Evolutionary conservation across 2,113 vertebrate genomes (phyloP).

Genomic region (Sclerurus mexicanus): DNA sequence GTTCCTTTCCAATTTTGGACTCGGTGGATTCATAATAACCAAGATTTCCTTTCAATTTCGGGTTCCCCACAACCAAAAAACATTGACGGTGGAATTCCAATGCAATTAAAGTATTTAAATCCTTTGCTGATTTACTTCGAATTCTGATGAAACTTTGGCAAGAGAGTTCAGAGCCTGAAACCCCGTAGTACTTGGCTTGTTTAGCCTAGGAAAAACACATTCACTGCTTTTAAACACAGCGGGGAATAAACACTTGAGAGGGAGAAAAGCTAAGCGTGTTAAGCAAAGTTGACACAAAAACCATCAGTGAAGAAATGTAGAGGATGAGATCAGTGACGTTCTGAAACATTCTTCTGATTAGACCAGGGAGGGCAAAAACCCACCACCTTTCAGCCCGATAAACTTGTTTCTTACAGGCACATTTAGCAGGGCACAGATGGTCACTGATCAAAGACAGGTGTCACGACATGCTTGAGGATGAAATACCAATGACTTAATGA

Average conservation of each 20-base stretch:
- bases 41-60: not conserved
- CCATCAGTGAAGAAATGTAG: not conserved
- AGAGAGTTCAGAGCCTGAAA: not conserved
- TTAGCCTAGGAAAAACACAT: not conserved
- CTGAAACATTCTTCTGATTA: not conserved
- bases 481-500: not conserved
- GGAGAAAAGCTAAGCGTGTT: not conserved
- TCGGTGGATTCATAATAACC: not conserved
- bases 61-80: not conserved
- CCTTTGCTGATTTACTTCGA: not conserved
- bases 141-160: not conserved
- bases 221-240: constrained; percentile 4
- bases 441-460: not conserved
- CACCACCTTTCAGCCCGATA: not conserved
- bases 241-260: constrained; percentile 14
- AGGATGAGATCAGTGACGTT: not conserved
- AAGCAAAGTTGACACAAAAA: not conserved
- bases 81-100: not conserved
- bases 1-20: not conserved
- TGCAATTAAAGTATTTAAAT: not conserved
- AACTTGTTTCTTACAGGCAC: not conserved
- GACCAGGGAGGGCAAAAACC: not conserved
- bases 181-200: not conserved
- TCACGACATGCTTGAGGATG: not conserved
- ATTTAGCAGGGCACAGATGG: not conserved